Conservation (phyloP, 2,888 invertebrate species). For the Chrysolina oricalcia region DNA sequence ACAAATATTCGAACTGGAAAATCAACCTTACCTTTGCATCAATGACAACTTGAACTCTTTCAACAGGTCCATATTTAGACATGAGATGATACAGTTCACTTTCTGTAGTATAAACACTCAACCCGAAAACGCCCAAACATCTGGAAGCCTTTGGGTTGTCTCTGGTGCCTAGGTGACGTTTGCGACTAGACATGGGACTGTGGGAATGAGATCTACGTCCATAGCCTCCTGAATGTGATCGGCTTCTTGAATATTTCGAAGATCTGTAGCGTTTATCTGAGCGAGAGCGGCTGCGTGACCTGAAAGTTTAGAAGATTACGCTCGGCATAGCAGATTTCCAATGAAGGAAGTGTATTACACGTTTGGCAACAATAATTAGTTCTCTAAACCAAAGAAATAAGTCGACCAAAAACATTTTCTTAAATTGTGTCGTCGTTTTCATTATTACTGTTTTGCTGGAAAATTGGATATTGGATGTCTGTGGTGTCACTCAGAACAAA, state of each 20-base stretch:
- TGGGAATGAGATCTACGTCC: constrained; percentile 79
- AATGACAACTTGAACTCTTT: constrained; percentile 94
- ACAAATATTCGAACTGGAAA: background rate
- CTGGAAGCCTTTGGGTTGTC: constrained; percentile 91
- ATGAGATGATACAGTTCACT: constrained; percentile 94
- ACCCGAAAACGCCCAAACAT: constrained; percentile 95
- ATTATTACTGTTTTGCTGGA: too few species aligned
- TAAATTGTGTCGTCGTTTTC: too few species aligned
- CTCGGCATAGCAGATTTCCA: constrained; percentile 26
- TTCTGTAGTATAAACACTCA: constrained; percentile 94
- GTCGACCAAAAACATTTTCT: too few species aligned
- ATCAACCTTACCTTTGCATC: constrained; percentile 87
- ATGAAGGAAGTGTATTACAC: background rate
- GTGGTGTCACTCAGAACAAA: too few species aligned
- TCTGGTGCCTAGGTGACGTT: constrained; percentile 85
- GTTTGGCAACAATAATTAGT: too few species aligned
- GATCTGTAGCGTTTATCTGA: constrained; percentile 73
- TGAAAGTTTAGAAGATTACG: constrained; percentile 59
- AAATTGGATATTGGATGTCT: too few species aligned
- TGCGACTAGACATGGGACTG: constrained; percentile 88
- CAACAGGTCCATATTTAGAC: constrained; percentile 92
- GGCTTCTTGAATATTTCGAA: constrained; percentile 79
- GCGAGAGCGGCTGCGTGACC: constrained; percentile 78
- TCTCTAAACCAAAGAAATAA: too few species aligned
- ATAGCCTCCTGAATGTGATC: constrained; percentile 74